Evolutionary conservation across 2,888 invertebrate species (phyloP).

Genomic region (Strigamia maritima): DNA sequence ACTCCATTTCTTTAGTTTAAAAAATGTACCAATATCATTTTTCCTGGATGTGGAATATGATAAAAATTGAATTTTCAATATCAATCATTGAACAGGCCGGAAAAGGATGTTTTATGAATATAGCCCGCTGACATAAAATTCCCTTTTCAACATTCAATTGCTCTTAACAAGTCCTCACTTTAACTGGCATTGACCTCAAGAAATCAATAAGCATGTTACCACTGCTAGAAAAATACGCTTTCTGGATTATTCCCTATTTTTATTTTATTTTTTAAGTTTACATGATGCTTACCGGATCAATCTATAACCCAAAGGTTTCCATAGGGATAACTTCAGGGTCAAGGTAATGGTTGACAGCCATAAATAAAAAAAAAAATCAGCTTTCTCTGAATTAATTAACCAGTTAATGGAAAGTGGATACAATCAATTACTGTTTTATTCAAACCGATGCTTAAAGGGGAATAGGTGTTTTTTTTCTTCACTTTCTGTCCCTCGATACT

Average conservation of each 20-base stretch:
- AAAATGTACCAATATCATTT: neutral
- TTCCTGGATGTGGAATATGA: neutral
- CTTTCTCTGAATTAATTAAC: neutral
- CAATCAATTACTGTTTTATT: too few species aligned
- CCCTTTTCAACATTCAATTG: constrained; percentile 4
- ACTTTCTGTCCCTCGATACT: too few species aligned
- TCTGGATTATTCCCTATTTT: neutral
- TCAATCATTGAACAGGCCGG: neutral
- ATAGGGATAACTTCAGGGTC: neutral
- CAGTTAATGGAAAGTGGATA: neutral
- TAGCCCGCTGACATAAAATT: neutral
- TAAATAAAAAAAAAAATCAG: neutral
- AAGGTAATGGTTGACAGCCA: neutral
- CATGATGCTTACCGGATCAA: neutral
- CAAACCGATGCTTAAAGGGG: too few species aligned
- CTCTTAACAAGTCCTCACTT: neutral
- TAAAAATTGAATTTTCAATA: neutral
- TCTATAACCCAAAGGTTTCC: neutral
- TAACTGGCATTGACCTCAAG: constrained; percentile 8
- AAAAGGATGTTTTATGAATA: constrained; percentile 25
- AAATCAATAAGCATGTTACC: constrained; percentile 3
- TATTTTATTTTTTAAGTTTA: neutral
- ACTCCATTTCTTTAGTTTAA: too few species aligned
- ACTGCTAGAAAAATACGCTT: neutral
- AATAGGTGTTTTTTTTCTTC: too few species aligned